phyloP scores from a whole-genome alignment of 2,113 vertebrate genomes.

The Tenrec ecaudatus region DNA sequence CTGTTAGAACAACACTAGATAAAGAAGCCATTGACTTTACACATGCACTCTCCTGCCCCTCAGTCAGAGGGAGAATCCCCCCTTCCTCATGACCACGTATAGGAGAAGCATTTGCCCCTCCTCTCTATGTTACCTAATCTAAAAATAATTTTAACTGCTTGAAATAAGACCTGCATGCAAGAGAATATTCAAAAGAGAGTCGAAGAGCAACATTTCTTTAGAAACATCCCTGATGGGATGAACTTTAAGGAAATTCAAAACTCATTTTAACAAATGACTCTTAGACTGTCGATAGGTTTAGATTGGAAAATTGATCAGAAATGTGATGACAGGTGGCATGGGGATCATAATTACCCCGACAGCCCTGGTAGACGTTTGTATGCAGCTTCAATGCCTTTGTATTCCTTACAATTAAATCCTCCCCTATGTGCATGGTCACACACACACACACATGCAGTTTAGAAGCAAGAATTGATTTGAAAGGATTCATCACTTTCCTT shows the following conservation, averaged over 20 bases:
- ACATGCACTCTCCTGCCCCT: not conserved
- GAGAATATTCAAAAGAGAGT: not conserved
- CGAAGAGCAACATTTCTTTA: not conserved
- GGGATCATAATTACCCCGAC: not conserved
- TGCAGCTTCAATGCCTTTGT: not conserved
- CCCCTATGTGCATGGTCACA: not conserved
- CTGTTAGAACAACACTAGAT: not conserved
- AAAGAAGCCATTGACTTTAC: not conserved
- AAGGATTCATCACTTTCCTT: constrained; percentile 16
- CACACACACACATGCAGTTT: not conserved
- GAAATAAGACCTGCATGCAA: not conserved
- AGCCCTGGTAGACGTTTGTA: not conserved
- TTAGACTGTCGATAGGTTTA: constrained; percentile 6
- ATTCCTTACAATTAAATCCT: not conserved
- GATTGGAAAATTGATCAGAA: constrained; percentile 38
- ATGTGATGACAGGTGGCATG: not conserved
- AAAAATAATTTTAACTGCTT: not conserved
- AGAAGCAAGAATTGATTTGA: not conserved
- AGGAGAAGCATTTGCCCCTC: not conserved
- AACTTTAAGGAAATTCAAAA: constrained; percentile 27
- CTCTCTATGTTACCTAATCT: not conserved
- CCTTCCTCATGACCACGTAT: not conserved
- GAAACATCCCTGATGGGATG: not conserved
- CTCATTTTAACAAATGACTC: not conserved
- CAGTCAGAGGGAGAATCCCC: not conserved